These are phyloP conservation scores for Patiria pectinifera DNA, from an alignment of 53 echinoderm and acorn worm species.

Conservation along the genomic window DNA sequence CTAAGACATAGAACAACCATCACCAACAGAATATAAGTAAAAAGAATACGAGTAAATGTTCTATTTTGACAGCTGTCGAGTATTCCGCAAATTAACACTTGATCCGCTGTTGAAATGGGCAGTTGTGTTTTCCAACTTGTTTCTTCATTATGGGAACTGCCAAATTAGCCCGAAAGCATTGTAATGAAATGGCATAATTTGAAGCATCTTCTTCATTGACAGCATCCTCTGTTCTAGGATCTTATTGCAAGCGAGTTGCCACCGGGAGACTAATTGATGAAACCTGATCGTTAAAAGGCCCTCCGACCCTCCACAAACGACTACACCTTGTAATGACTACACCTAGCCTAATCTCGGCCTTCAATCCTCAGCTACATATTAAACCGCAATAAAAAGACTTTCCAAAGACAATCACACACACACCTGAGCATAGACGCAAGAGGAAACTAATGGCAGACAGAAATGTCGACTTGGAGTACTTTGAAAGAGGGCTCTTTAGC, in stretches of 20 bases:
- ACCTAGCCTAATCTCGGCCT: not conserved
- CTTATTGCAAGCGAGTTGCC: not conserved
- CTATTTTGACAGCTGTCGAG: too few species aligned
- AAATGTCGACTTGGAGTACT: slow-evolving; percentile 3
- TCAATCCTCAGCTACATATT: not conserved
- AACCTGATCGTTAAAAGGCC: not conserved
- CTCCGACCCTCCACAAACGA: not conserved
- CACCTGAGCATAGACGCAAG: not conserved
- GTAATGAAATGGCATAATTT: too few species aligned
- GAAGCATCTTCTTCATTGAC: too few species aligned
- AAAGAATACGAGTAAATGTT: too few species aligned
- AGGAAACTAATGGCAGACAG: not conserved
- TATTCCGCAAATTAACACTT: too few species aligned
- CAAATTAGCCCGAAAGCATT: too few species aligned
- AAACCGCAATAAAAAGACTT: not conserved
- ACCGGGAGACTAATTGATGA: not conserved
- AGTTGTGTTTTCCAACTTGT: too few species aligned
- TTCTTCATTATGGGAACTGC: too few species aligned
- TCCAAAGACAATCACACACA: not conserved
- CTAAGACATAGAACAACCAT: too few species aligned
- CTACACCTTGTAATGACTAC: not conserved
- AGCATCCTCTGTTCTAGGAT: not conserved
- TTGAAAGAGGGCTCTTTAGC: not conserved
- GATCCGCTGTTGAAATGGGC: too few species aligned
- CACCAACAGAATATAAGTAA: too few species aligned